Percentiles rank a stretch among this genome's conserved stretches.
These are phyloP conservation scores for Drosophila pegasa DNA, from an alignment of 2,888 invertebrate species.

Conservation along the genomic window DNA sequence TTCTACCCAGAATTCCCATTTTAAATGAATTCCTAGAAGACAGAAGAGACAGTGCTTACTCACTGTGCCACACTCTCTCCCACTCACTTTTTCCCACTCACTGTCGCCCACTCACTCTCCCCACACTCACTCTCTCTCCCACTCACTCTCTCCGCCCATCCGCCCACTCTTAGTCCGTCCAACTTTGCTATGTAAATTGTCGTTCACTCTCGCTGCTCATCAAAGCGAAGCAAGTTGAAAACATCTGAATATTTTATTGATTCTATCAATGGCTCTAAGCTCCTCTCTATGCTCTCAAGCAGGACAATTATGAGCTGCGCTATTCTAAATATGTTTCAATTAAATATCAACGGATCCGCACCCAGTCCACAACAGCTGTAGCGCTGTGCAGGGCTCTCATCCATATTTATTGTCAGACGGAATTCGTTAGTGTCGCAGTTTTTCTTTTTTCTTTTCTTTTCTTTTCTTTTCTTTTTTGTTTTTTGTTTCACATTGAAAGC, in stretches of 20 bases:
- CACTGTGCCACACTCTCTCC: neutral
- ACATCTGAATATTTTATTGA: slow-evolving; percentile 9
- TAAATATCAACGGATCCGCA: neutral
- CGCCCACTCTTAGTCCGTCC: neutral
- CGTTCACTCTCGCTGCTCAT: neutral
- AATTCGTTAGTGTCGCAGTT: slow-evolving; percentile 39
- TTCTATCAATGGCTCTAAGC: slow-evolving; percentile 2
- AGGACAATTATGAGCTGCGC: neutral
- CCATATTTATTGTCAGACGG: slow-evolving; percentile 3
- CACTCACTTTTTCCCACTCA: neutral
- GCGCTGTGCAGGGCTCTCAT: neutral
- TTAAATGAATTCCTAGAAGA: too few relatives aligned
- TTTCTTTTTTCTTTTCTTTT: slow-evolving; percentile 18
- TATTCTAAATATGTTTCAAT: slow-evolving; percentile 1
- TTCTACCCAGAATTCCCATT: too few relatives aligned
- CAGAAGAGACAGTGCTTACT: neutral
- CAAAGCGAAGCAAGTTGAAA: neutral
- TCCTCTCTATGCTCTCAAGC: neutral
- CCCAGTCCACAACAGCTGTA: neutral
- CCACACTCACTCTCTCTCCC: too few relatives aligned
- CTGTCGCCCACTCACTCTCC: too few relatives aligned
- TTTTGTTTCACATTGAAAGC: slow-evolving; percentile 7
- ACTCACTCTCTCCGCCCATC: neutral
- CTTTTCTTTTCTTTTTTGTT: slow-evolving; percentile 26
- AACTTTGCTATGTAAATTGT: slow-evolving; percentile 2